Evolutionary conservation across 2,888 invertebrate species (phyloP).

Genomic region (Arrhopalites spinosus): DNA sequence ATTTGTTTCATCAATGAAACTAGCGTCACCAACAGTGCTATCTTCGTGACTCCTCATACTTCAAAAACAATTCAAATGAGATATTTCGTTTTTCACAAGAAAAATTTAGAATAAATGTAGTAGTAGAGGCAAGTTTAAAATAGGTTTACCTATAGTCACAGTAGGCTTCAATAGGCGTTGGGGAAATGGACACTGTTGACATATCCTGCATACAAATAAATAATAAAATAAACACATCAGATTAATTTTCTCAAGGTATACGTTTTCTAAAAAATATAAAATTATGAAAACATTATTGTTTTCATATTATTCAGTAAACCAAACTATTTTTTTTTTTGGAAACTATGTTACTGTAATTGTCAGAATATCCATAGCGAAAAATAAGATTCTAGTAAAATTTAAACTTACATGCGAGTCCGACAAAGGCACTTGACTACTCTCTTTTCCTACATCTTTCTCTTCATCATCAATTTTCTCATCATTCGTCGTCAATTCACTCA

Average conservation of each 20-base stretch:
- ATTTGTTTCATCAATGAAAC: background rate
- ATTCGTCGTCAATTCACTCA: background rate
- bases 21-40: slow-evolving; percentile 8
- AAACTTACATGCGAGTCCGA: slow-evolving; percentile 29
- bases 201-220: slow-evolving; percentile 43
- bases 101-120: too few relatives aligned
- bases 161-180: slow-evolving; percentile 52
- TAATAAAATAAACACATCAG: background rate
- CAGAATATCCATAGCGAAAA: too few relatives aligned
- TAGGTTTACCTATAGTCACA: too few relatives aligned
- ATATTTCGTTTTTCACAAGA: too few relatives aligned
- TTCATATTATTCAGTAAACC: too few relatives aligned
- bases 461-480: background rate
- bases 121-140: too few relatives aligned
- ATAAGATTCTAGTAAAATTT: too few relatives aligned
- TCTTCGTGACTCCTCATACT: slow-evolving; percentile 20
- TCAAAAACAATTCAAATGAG: too few relatives aligned
- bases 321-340: too few relatives aligned
- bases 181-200: slow-evolving; percentile 52
- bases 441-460: slow-evolving; percentile 12
- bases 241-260: background rate
- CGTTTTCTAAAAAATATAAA: too few relatives aligned
- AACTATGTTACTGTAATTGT: too few relatives aligned
- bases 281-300: too few relatives aligned
- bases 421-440: slow-evolving; percentile 27